Evolutionary conservation across 2,113 vertebrate genomes (phyloP).

Genomic region (Saccopteryx bilineata): DNA sequence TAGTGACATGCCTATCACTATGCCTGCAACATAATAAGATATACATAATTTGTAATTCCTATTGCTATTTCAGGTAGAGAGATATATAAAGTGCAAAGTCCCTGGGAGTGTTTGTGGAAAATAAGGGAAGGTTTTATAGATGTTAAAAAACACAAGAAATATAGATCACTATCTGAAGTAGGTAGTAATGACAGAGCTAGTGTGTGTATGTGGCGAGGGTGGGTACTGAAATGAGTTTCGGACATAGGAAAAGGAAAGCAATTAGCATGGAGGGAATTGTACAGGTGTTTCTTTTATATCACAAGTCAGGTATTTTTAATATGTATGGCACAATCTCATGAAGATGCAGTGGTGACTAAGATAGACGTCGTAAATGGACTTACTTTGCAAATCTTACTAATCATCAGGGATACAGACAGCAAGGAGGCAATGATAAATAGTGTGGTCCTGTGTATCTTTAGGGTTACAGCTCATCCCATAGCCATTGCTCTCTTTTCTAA

Average conservation of each 20-base stretch:
- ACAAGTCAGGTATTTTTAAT: slow-evolving; percentile 34
- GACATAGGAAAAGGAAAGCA: not conserved
- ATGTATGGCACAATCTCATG: slow-evolving; percentile 3
- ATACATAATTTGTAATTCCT: slow-evolving; percentile 56
- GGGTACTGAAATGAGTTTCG: not conserved
- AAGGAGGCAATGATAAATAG: not conserved
- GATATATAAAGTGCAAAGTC: slow-evolving; percentile 39
- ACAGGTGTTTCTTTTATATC: not conserved
- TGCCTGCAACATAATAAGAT: not conserved
- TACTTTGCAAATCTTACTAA: slow-evolving; percentile 40
- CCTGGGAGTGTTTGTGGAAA: slow-evolving; percentile 26
- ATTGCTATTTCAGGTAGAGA: slow-evolving; percentile 42
- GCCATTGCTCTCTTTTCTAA: slow-evolving; percentile 14
- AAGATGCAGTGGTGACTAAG: slow-evolving; percentile 21
- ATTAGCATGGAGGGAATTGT: not conserved
- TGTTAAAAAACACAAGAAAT: slow-evolving; percentile 7
- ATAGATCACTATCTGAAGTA: not conserved
- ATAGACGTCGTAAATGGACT: not conserved
- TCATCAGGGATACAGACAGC: not conserved
- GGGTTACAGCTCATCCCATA: not conserved
- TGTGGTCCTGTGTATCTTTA: not conserved
- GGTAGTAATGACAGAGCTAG: not conserved
- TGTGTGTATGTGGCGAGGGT: not conserved
- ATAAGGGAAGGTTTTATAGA: slow-evolving; percentile 34
- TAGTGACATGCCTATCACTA: not conserved